Percentiles rank a stretch among this genome's conserved stretches.
Evolutionary conservation across 2,797 vertebrate species (phyloP).

Genomic region (Megalops cyprinoides): DNA sequence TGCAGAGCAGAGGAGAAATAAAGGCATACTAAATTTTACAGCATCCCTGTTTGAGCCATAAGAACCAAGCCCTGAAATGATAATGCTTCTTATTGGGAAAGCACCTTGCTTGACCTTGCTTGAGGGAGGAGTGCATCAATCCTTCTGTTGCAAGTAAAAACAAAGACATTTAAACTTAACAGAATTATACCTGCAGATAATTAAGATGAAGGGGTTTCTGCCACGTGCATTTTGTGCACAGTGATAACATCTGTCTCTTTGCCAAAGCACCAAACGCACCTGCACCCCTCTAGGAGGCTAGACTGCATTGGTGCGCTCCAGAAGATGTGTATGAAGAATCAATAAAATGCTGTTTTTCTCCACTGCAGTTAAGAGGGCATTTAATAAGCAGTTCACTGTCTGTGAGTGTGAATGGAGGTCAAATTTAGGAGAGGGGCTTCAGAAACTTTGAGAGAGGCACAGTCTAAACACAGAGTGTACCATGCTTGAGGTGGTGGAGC

Average conservation of each 20-base stretch:
- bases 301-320: not conserved
- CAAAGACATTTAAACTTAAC: conserved; percentile 1
- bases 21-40: conserved; percentile 19
- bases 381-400: too few relatives aligned
- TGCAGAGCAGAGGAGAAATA: conserved; percentile 40
- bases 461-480: too few relatives aligned
- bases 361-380: too few relatives aligned
- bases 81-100: not conserved
- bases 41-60: not conserved
- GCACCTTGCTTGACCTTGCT: conserved; percentile 24
- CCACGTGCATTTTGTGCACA: not conserved
- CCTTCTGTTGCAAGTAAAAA: not conserved
- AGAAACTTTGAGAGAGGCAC: not conserved
- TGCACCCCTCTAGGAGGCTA: not conserved
- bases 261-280: not conserved
- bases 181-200: not conserved
- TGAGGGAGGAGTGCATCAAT: not conserved
- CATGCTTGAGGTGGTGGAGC: not conserved
- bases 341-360: not conserved
- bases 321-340: not conserved
- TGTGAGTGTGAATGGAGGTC: not conserved
- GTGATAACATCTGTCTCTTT: not conserved
- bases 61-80: not conserved
- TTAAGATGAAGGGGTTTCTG: not conserved
- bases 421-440: not conserved